These are phyloP conservation scores for Trypoxylus dichotomus DNA, from an alignment of 1,140 invertebrate species.

Conservation along the genomic window DNA sequence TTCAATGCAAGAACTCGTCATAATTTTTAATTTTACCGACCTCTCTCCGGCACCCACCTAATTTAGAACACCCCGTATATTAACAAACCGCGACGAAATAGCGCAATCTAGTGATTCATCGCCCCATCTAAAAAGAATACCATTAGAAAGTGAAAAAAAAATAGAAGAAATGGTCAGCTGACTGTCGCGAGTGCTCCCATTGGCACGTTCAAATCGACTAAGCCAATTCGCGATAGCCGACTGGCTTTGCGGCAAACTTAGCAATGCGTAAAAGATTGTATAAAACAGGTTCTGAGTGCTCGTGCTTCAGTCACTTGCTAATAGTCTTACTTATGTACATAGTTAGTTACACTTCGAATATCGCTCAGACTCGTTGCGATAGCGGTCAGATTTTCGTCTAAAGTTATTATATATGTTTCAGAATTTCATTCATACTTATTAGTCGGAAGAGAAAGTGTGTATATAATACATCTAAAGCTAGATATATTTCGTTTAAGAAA, in stretches of 20 bases:
- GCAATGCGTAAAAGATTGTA: slow-evolving; percentile 5
- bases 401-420: too few relatives aligned
- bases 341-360: not conserved
- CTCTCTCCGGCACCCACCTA: too few relatives aligned
- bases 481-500: too few relatives aligned
- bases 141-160: not conserved
- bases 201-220: not conserved
- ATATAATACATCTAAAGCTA: too few relatives aligned
- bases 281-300: not conserved
- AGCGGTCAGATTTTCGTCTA: too few relatives aligned
- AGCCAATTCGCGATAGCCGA: not conserved
- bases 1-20: too few relatives aligned
- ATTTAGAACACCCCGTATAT: too few relatives aligned
- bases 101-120: too few relatives aligned
- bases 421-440: not conserved
- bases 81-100: too few relatives aligned
- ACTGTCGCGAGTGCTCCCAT: not conserved
- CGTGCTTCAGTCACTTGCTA: not conserved
- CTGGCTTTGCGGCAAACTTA: not conserved
- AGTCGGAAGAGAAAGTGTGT: not conserved
- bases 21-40: too few relatives aligned
- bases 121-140: too few relatives aligned
- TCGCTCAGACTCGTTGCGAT: too few relatives aligned
- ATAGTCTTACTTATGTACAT: not conserved
- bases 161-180: not conserved